These are phyloP conservation scores for Nymphalis io DNA, from an alignment of 1,140 invertebrate genomes.

Conservation along the genomic window DNA sequence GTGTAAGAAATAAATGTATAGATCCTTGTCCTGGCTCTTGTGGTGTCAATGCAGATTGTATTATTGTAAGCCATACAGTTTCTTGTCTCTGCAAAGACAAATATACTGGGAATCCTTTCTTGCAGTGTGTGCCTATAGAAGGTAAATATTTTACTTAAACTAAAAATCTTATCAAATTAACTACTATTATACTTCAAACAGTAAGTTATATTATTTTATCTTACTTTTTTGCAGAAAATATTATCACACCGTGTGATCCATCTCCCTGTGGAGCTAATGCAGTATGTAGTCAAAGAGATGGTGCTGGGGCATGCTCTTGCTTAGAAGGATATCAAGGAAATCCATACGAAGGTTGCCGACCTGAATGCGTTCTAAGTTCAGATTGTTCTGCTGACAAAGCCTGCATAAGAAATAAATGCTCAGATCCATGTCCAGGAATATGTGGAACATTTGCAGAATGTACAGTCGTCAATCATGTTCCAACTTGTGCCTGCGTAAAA, in stretches of 20 bases:
- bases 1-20: conserved; percentile 88
- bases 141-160: conserved; percentile 72
- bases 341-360: conserved; percentile 86
- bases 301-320: conserved; percentile 87
- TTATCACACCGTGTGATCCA: conserved; percentile 85
- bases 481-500: conserved; percentile 86
- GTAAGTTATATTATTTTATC: conserved; percentile 12
- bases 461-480: conserved; percentile 87
- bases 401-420: conserved; percentile 88
- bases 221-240: conserved; percentile 65
- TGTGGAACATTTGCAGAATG: conserved; percentile 90
- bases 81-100: conserved; percentile 87
- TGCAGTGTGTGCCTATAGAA: conserved; percentile 83
- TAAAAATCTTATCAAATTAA: neutral
- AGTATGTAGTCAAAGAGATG: conserved; percentile 83
- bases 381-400: conserved; percentile 88
- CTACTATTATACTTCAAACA: neutral
- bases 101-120: conserved; percentile 90
- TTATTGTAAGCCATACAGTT: conserved; percentile 88
- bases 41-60: conserved; percentile 87
- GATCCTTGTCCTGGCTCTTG: conserved; percentile 91
- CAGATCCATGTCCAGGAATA: conserved; percentile 88
- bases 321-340: conserved; percentile 85
- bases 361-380: conserved; percentile 89
- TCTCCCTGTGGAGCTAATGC: conserved; percentile 91